A percentile compares a stretch with the other conserved stretches of the same genome.
phyloP scores from a whole-genome alignment of 2,888 invertebrate genomes.

The Aphodius sticticus region DNA sequence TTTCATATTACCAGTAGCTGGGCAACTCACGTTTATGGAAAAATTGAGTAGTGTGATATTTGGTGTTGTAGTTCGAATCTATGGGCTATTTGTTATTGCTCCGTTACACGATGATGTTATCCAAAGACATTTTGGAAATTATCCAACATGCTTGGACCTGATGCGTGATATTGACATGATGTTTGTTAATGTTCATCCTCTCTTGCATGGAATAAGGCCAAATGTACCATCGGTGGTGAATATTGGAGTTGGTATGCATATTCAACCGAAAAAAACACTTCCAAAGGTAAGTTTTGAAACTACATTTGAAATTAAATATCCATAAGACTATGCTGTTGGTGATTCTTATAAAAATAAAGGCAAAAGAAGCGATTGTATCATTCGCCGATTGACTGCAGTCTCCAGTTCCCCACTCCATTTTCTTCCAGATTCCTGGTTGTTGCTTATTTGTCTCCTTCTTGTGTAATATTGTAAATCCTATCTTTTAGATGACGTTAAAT shows the following conservation, averaged over 20 bases:
- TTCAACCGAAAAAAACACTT: slow-evolving; percentile 51
- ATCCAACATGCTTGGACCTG: slow-evolving; percentile 52
- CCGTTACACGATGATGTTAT: slow-evolving; percentile 46
- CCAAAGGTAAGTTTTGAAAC: slow-evolving; percentile 52
- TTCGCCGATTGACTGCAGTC: too few species aligned
- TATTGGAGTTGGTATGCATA: slow-evolving; percentile 40
- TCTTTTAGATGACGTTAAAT: too few species aligned
- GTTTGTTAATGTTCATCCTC: slow-evolving; percentile 53
- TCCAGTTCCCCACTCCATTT: too few species aligned
- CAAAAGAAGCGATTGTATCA: too few species aligned
- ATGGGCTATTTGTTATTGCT: slow-evolving; percentile 48
- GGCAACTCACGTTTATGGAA: slow-evolving; percentile 59
- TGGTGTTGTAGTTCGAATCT: slow-evolving; percentile 44
- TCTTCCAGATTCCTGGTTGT: too few species aligned
- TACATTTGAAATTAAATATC: too few species aligned
- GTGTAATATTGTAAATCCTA: too few species aligned
- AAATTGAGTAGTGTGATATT: slow-evolving; percentile 40
- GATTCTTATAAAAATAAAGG: too few species aligned
- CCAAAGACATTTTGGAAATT: slow-evolving; percentile 51
- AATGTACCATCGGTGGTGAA: slow-evolving; percentile 52
- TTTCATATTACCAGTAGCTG: slow-evolving; percentile 48
- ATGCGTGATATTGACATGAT: slow-evolving; percentile 52
- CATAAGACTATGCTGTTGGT: too few species aligned
- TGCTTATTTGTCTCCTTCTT: too few species aligned
- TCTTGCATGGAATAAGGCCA: slow-evolving; percentile 51